Conservation (phyloP, 2,888 invertebrate genomes). For the Heliothis peltigera region DNA sequence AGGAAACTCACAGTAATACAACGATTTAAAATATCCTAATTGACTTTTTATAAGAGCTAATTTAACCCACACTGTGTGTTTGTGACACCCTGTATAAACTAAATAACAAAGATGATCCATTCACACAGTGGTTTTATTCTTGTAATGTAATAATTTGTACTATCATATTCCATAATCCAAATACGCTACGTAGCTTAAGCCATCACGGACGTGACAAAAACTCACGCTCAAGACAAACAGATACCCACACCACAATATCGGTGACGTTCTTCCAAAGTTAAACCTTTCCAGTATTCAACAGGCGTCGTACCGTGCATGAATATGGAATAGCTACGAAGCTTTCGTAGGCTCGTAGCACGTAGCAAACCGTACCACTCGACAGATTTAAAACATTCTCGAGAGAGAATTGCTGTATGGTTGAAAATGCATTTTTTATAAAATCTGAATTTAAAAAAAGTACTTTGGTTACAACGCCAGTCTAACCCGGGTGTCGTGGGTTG, state of each 20-base stretch:
- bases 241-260: constrained; percentile 38
- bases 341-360: constrained; percentile 50
- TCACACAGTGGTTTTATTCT: no score
- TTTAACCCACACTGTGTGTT: no score
- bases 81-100: no score
- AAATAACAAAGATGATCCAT: no score
- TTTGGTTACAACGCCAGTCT: not conserved
- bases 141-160: no score
- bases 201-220: constrained; percentile 5
- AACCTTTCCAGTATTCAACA: constrained; percentile 44
- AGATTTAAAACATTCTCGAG: constrained; percentile 20
- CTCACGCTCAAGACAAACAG: constrained; percentile 30
- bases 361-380: no score
- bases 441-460: constrained; percentile 1
- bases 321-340: constrained; percentile 43
- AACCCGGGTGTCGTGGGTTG: no score
- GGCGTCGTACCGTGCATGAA: constrained; percentile 43
- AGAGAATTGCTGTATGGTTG: constrained; percentile 5
- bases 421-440: constrained; percentile 13
- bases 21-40: no score
- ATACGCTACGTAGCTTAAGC: not conserved
- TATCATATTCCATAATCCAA: not conserved
- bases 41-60: no score
- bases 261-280: constrained; percentile 31
- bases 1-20: no score